Evolutionary conservation across 1,140 invertebrate genomes (phyloP), one percentile per base, ranked within the genome.

Genomic region (Brachionus asplanchnoidis): DNA sequence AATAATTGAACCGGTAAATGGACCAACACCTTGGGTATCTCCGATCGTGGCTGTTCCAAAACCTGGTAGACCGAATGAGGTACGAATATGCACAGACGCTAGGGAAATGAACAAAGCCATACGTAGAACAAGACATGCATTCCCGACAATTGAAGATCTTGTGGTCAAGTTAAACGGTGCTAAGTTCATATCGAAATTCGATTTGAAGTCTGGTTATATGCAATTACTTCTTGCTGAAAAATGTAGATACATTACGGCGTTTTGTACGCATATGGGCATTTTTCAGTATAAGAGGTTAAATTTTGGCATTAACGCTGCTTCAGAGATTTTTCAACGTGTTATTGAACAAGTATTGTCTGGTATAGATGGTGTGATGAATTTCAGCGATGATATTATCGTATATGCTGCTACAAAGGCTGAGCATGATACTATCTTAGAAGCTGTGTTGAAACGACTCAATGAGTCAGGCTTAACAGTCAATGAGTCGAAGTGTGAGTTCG

Each of bases 21-120:
- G 86, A 9, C 85, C 87, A 2, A 88, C 86, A n/a, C 86, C 86
- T 11, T 88, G 86, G 87, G 87, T 87, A 3, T 86, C 86, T 23
- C 87, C 87, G 0, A 68, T 88, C 14, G 87, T 89, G 6, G 46
- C 88, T 2, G 87, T 87, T 1, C 70, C 86, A 6, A 88, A 87
- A 46, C 86, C 87, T 56, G 50, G 78, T 7, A 50, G 46, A 50
- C 46, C 46, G 8, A 78, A 56, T 11, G 85, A 86, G 26, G 73
- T 85, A 50, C 7, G 46, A 50, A 50, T 50, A 12, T 50, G 46
- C 46, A 50, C 8, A 7, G 46, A 50, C 14, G 46, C 46, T 8
- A 50, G 46, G 14, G 46, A 50, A 50, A 50, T 50, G 46, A 50
- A 50, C 14, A 50, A n/a, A n/a, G n/a, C n/a, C n/a, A n/a, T n/a